Evolutionary conservation across 2,888 invertebrate species (phyloP).

Genomic region (Odontocolon sp.): DNA sequence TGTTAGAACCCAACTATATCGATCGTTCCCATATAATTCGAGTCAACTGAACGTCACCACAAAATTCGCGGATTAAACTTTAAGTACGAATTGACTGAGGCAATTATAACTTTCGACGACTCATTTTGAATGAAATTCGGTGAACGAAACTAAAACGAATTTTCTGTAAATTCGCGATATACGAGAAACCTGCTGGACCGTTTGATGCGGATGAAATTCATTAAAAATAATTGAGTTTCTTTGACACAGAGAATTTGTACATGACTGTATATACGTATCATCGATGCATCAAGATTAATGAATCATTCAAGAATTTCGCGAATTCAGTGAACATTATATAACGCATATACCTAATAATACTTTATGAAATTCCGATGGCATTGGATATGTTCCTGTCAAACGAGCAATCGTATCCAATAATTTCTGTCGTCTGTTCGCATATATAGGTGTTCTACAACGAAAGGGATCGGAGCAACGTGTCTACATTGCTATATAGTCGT

Average conservation of each 20-base stretch:
- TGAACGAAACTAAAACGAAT: constrained; percentile 26
- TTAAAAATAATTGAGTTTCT: constrained; percentile 38
- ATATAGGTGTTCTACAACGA: too few species aligned
- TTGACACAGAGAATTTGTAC: not conserved
- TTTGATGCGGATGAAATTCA: constrained; percentile 13
- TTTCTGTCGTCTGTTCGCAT: too few species aligned
- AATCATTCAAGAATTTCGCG: not conserved
- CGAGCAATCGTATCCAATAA: too few species aligned
- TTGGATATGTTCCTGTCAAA: too few species aligned
- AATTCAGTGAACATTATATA: not conserved
- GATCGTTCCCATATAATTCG: constrained; percentile 8
- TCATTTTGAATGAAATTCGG: not conserved
- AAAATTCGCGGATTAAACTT: not conserved
- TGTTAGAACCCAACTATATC: not conserved
- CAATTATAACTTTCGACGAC: not conserved
- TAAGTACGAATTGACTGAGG: not conserved
- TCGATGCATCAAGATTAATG: constrained; percentile 15
- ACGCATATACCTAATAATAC: not conserved
- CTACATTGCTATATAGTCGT: not conserved
- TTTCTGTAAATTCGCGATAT: constrained; percentile 13
- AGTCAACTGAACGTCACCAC: not conserved
- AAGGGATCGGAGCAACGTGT: not conserved
- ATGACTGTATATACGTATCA: constrained; percentile 7
- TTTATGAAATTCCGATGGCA: not conserved
- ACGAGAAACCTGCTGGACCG: constrained; percentile 7